phyloP scores from a whole-genome alignment of 2,113 vertebrate genomes.

The Caloenas nicobarica region DNA sequence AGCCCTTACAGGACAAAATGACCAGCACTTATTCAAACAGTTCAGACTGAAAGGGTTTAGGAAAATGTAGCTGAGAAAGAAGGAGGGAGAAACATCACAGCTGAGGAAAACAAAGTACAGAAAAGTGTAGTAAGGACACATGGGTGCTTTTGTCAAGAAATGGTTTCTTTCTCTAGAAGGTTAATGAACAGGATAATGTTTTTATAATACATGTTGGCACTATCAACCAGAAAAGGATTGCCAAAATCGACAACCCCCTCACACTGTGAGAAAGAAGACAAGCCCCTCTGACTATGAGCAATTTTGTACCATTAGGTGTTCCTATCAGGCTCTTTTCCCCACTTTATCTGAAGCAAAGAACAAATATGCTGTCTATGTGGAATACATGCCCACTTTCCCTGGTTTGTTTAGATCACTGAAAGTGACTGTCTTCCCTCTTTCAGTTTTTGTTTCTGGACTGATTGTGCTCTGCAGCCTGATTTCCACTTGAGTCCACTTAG shows the following conservation, averaged over 20 bases:
- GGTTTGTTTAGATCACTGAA: neutral
- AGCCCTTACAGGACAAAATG: neutral
- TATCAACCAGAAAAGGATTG: neutral
- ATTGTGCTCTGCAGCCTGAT: slow-evolving; percentile 4
- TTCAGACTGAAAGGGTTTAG: neutral
- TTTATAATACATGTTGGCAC: neutral
- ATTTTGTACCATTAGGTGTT: neutral
- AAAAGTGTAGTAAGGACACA: neutral
- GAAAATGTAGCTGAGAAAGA: neutral
- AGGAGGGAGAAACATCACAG: neutral
- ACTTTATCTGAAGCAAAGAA: neutral
- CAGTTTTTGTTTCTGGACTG: slow-evolving; percentile 28
- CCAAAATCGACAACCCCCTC: neutral
- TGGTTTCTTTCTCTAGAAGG: neutral
- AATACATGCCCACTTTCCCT: neutral
- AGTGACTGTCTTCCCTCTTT: neutral
- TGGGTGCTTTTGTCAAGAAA: neutral
- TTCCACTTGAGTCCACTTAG: slow-evolving; percentile 28
- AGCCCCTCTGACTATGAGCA: neutral
- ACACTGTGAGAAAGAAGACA: neutral
- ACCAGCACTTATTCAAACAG: neutral
- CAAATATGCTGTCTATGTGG: neutral
- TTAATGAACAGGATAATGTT: neutral
- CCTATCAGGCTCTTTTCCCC: neutral
- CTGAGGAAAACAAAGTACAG: neutral